Percentiles rank a stretch among this genome's conserved stretches.
Conservation (phyloP, 2,888 invertebrate species). For the Erannis defoliaria region DNA sequence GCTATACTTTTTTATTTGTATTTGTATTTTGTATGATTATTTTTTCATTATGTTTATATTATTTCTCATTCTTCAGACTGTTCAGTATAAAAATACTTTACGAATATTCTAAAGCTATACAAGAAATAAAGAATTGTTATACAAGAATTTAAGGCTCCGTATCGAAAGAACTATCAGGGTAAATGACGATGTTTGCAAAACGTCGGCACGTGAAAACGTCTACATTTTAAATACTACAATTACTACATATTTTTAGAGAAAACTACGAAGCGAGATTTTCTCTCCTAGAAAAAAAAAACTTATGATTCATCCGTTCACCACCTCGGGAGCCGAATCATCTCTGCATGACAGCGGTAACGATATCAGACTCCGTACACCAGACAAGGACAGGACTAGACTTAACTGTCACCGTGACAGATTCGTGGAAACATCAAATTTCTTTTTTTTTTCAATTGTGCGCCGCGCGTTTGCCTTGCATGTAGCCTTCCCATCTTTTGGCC, state of each 20-base stretch:
- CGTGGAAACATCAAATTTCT: constrained; percentile 25
- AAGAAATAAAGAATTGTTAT: constrained; percentile 19
- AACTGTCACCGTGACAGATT: constrained; percentile 33
- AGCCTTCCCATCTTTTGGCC: constrained; percentile 97
- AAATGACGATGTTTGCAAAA: too few relatives aligned
- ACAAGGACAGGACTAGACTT: constrained; percentile 35
- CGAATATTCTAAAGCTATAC: constrained; percentile 8
- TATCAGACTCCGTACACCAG: constrained; percentile 28
- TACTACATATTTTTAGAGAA: constrained; percentile 10
- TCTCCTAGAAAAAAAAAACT: not conserved
- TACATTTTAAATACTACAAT: too few relatives aligned
- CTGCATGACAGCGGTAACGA: constrained; percentile 5
- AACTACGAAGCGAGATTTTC: constrained; percentile 1
- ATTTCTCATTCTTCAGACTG: not conserved
- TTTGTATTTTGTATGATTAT: not conserved
- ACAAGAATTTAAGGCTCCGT: constrained; percentile 2
- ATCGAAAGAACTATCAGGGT: too few relatives aligned
- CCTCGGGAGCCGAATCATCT: constrained; percentile 23
- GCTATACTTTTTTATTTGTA: too few relatives aligned
- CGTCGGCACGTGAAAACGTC: too few relatives aligned
- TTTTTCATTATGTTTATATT: not conserved
- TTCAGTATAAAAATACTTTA: constrained; percentile 23
- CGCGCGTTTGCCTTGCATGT: constrained; percentile 97
- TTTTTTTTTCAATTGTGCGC: constrained; percentile 92
- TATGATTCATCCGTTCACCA: constrained; percentile 18